Conservation (phyloP, 2,113 vertebrate species). For the Corapipo altera region DNA sequence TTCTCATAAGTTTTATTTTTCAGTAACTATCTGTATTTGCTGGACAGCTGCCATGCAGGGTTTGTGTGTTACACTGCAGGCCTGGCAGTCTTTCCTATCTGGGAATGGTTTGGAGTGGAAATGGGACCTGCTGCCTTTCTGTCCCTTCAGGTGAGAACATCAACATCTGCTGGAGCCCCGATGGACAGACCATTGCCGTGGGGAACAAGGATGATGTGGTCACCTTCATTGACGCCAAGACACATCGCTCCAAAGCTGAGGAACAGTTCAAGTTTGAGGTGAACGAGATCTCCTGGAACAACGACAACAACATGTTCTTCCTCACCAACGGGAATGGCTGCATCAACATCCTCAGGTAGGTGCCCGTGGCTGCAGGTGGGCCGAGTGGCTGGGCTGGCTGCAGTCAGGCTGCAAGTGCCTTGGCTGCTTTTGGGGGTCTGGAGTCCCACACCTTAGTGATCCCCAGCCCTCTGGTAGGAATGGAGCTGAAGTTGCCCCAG, state of each 20-base stretch:
- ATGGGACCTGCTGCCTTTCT: neutral
- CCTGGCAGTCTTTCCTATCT: neutral
- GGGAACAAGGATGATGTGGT: conserved; percentile 99
- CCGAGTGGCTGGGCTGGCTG: neutral
- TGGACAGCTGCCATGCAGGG: neutral
- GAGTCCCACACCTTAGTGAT: neutral
- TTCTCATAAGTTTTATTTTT: neutral
- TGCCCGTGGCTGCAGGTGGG: fast-evolving
- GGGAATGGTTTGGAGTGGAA: neutral
- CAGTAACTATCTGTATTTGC: neutral
- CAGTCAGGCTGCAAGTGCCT: neutral
- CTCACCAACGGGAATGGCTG: conserved; percentile 97
- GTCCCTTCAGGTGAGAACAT: conserved; percentile 90
- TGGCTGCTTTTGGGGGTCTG: neutral
- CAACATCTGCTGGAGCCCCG: conserved; percentile 98
- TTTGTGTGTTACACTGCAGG: neutral
- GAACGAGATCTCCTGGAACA: conserved; percentile 99
- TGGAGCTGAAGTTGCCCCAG: neutral
- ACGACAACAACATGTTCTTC: conserved; percentile 98
- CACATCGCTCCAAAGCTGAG: conserved; percentile 90
- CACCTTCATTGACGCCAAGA: conserved; percentile 97
- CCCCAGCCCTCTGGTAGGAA: neutral
- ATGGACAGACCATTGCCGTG: conserved; percentile 96
- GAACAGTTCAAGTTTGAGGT: conserved; percentile 99
- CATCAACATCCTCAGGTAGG: conserved; percentile 96